Percentiles rank a stretch among this genome's conserved stretches.
phyloP scores from a whole-genome alignment of 2,797 vertebrate genomes.

The Harpagifer antarcticus region DNA sequence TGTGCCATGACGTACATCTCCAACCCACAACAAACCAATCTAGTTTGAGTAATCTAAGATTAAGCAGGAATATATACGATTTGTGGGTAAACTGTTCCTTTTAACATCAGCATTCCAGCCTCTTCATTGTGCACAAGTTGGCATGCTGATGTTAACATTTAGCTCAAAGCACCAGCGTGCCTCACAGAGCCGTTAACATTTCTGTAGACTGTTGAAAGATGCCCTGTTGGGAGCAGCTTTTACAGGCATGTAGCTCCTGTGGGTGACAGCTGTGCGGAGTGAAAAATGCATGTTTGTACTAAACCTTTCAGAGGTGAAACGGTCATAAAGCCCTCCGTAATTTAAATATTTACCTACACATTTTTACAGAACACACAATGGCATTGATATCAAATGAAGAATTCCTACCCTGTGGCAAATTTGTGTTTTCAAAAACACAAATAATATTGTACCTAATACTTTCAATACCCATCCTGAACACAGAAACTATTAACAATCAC shows the following conservation, averaged over 20 bases:
- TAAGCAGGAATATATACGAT: no score
- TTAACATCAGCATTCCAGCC: neutral
- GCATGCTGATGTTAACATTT: neutral
- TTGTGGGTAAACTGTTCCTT: no score
- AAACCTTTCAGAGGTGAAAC: constrained; percentile 4
- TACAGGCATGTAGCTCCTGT: neutral
- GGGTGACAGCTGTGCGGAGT: constrained; percentile 2
- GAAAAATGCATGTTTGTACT: constrained; percentile 3
- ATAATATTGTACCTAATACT: neutral
- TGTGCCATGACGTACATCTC: no score
- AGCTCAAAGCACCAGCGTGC: no score
- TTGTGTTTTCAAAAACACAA: constrained; percentile 8
- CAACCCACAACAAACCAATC: no score
- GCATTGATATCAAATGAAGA: constrained; percentile 3
- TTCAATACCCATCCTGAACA: no score
- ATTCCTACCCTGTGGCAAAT: constrained; percentile 20
- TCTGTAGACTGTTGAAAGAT: neutral
- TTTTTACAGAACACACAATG: constrained; percentile 5
- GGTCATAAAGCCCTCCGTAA: constrained; percentile 4
- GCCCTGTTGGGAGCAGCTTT: neutral
- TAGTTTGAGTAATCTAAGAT: no score
- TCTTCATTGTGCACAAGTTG: no score
- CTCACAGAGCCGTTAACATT: no score
- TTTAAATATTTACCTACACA: constrained; percentile 11
- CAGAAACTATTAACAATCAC: neutral